Evolutionary conservation across 2,797 vertebrate species (phyloP), one percentile per base, ranked within the genome.

Genomic region (Macrochelys suwanniensis): DNA sequence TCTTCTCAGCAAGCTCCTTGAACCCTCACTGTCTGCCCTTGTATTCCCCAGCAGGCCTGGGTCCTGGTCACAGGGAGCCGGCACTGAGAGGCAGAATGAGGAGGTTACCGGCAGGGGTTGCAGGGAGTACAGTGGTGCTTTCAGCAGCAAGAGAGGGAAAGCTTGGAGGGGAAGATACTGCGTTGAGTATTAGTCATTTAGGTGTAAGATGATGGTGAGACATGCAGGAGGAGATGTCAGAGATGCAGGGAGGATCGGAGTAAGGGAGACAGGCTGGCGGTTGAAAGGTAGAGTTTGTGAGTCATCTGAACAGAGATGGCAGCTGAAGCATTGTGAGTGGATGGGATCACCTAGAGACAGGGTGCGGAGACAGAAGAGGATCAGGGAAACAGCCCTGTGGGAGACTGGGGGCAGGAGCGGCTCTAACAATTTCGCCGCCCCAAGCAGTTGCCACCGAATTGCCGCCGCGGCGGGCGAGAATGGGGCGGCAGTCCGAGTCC

Each of bases 221-320:
- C 31, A 9, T 17, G 59, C 31, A 65, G 80, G 16, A 51, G 81
- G 16, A 51, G 81, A 49, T 2, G 74, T 61, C 47, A 87, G 33
- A 85, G 59, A 31, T 1, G 11, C 7, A 81, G 31, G 23, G 61
- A 42, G 49, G 47, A 68, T 71, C 11, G 6, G 28, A 23, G 47
- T 88, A 23, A 31, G 82, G 90, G 23, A 94, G 26, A 2, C 54
- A 54, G 57, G 26, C 3, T 4, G 5, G 42, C 84, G 33, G 31
- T 7, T 61, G 31, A 92, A 76, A 2, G 86, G 25, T 13, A 47
- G 83, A 8, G 47, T 5, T 53, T 10, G 7, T 4, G 85, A 78
- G 19, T 4, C 3, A 0, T 33, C 0, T 47, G 28, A 85, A 78
- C 0, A 0, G 50, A 85, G 47, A 42, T 2, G 19, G 25, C 2